A percentile compares a stretch with the other conserved stretches of the same genome.
Evolutionary conservation across 30 jellyfish, hydroid and myxozoan species (phyloP).

Genomic region (Aurelia aurita complex sp. Pacific): DNA sequence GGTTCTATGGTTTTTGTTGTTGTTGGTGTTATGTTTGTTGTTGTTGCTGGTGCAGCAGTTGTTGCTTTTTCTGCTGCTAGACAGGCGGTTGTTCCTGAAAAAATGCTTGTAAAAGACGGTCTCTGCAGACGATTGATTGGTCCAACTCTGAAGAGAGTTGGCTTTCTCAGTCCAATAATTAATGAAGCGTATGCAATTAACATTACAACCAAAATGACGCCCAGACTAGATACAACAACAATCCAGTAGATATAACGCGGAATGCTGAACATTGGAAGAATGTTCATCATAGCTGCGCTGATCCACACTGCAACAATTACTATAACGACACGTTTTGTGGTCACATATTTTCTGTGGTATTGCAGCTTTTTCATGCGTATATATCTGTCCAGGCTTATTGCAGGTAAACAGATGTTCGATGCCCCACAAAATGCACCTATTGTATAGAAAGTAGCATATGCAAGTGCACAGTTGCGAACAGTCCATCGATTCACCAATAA

Average conservation of each 20-base stretch:
- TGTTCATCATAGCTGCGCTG: conserved; percentile 20
- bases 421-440: neutral
- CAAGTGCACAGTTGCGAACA: too few relatives aligned
- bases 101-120: too few relatives aligned
- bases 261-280: conserved; percentile 35
- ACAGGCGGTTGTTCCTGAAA: too few relatives aligned
- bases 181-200: conserved; percentile 31
- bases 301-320: conserved; percentile 35
- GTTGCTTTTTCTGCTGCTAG: too few relatives aligned
- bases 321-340: conserved; percentile 25
- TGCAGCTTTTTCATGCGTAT: conserved; percentile 57
- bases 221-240: conserved; percentile 21
- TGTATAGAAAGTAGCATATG: neutral
- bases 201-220: conserved; percentile 17
- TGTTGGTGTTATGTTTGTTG: too few relatives aligned
- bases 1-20: too few relatives aligned
- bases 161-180: neutral
- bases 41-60: too few relatives aligned
- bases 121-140: neutral
- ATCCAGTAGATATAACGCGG: conserved; percentile 22
- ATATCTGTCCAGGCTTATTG: neutral
- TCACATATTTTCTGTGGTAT: conserved; percentile 39
- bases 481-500: neutral
- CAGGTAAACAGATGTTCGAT: too few relatives aligned
- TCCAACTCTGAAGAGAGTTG: neutral